A percentile compares a stretch with the other conserved stretches of the same genome.
Conservation (phyloP, 2,113 vertebrate genomes). For the Platysteira castanea region DNA sequence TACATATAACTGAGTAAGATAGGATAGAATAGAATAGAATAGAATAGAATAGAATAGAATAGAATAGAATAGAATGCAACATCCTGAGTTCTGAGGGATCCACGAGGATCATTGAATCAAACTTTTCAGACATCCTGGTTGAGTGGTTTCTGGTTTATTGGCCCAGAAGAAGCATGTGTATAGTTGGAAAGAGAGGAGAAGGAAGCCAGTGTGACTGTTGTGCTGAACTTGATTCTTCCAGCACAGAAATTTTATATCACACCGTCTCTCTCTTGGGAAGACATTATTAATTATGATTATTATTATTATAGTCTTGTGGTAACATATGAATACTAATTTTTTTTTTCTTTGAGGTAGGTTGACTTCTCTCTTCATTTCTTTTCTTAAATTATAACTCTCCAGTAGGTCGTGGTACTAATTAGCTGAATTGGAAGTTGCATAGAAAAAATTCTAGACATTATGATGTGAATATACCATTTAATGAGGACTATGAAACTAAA, state of each 20-base stretch:
- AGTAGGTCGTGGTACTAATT: constrained; percentile 20
- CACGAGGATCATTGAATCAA: neutral
- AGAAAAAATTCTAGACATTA: neutral
- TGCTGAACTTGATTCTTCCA: neutral
- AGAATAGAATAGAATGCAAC: neutral
- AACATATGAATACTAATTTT: neutral
- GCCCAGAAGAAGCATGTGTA: neutral
- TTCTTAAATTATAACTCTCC: constrained; percentile 31
- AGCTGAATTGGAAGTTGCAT: neutral
- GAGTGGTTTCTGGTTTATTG: neutral
- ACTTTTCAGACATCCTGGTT: neutral
- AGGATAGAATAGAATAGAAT: neutral
- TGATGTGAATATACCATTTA: constrained; percentile 39
- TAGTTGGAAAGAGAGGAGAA: neutral
- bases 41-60: neutral
- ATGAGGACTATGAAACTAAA: constrained; percentile 39
- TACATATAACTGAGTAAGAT: neutral
- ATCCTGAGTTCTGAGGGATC: neutral
- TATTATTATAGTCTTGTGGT: constrained; percentile 25
- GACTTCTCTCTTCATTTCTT: constrained; percentile 10
- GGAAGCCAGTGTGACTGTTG: neutral
- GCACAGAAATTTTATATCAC: neutral
- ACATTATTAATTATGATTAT: constrained; percentile 37
- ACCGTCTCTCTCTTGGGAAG: neutral
- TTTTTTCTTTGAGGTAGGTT: constrained; percentile 34